Evolutionary conservation across 2,113 vertebrate genomes (phyloP), one percentile per base, ranked within the genome.

Genomic region (Rhinoderma darwinii): DNA sequence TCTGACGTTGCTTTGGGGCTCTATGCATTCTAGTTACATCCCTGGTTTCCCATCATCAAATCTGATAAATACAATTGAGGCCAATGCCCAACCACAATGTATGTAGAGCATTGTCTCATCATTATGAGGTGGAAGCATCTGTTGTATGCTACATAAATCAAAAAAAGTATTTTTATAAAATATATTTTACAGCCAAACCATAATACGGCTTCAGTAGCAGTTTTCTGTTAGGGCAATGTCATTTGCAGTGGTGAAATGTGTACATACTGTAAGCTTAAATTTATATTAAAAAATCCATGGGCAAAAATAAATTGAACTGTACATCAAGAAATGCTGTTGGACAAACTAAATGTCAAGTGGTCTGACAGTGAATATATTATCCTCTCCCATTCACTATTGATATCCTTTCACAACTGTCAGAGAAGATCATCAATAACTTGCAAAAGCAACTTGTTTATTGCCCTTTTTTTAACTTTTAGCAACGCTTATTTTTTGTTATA

Each of bases 291-390:
- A 80, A 86, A 73, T 87, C 85, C 85, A 74, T 74, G 68, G 50
- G 78, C 77, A 72, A 73, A 87, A 82, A 81, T 81, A 87, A 87
- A 87, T 87, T 81, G 77, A 87, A 87, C 77, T 81, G 77, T 87
- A 87, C 77, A 87, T 87, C 85, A 87, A 81, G 61, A 86, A 86
- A 74, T 74, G 77, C 63, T 81, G 77, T 87, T 82, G 85, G 85
- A 87, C 85, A 86, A 86, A 86, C 77, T 82, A 87, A 87, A 72
- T 74, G 77, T 87, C 78, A 87, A 82, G 70, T 66, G 84, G 56
- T 10, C 47, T 82, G 66, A 82, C 85, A 87, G 77, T 87, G 85
- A 87, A 81, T 87, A 87, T 87, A 87, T 87, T 81, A 81, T 87
- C 77, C 32, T 70, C 68, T 61, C 70, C 77, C 66, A 72, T 73